Evolutionary conservation across 2,888 invertebrate species (phyloP).

Genomic region (Ichneumoninae sp.): DNA sequence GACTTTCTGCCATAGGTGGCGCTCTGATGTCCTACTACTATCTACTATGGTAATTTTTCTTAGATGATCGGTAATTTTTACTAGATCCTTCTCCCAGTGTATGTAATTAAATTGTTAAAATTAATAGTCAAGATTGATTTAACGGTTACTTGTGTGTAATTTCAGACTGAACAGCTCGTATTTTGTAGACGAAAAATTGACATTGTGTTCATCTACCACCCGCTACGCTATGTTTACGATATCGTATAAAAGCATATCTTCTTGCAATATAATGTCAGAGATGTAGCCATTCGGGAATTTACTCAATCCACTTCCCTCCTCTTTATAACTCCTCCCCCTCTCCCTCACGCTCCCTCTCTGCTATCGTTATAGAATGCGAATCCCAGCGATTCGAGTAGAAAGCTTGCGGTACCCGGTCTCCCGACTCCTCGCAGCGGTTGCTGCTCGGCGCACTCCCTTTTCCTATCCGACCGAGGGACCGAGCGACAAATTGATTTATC

Average conservation of each 20-base stretch:
- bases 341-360: neutral
- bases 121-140: no score
- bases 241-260: neutral
- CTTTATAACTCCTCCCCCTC: neutral
- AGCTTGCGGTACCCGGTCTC: constrained; percentile 9
- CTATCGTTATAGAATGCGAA: constrained; percentile 17
- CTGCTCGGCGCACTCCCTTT: constrained; percentile 4
- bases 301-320: constrained; percentile 5
- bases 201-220: no score
- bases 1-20: no score
- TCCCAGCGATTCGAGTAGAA: constrained; percentile 10
- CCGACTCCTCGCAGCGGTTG: neutral
- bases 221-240: neutral
- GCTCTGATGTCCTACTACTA: no score
- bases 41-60: no score
- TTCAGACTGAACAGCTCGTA: neutral
- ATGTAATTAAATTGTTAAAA: no score
- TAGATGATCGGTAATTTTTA: no score
- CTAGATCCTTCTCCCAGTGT: no score
- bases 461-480: constrained; percentile 15
- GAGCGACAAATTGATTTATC: constrained; percentile 45
- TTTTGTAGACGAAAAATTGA: neutral
- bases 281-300: neutral
- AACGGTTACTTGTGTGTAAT: no score
- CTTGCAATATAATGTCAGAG: neutral